Percentiles rank a stretch among this genome's conserved stretches.
phyloP scores from a whole-genome alignment of 2,113 vertebrate species.

The Irena cyanogastra region DNA sequence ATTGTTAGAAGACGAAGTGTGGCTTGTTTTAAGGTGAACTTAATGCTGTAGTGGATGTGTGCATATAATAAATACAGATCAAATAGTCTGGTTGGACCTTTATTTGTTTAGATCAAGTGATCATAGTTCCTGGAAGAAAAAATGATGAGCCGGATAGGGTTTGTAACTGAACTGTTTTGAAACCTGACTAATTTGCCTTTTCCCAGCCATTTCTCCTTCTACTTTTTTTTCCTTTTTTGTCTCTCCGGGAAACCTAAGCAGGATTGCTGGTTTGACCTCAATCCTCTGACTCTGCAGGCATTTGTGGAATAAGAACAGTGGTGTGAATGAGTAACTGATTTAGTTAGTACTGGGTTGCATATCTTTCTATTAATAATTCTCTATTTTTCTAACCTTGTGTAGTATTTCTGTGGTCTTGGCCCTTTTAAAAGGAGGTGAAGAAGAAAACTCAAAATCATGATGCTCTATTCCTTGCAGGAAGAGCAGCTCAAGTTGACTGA shows the following conservation, averaged over 20 bases:
- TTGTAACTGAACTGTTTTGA: neutral
- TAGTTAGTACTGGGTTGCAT: neutral
- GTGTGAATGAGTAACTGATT: neutral
- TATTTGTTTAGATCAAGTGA: neutral
- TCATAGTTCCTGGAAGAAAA: neutral
- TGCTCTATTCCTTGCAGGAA: neutral
- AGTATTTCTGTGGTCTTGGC: neutral
- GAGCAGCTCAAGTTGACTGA: neutral
- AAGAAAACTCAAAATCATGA: neutral
- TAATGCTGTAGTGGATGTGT: neutral
- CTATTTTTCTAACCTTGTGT: neutral
- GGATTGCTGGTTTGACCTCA: neutral
- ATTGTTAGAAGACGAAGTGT: neutral
- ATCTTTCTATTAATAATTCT: neutral
- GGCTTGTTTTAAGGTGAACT: neutral
- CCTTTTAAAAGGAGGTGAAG: neutral
- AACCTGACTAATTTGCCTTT: neutral
- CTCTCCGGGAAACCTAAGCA: neutral
- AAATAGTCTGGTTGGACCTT: neutral
- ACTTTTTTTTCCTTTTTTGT: neutral
- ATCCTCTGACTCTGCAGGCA: neutral
- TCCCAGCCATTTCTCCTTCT: neutral
- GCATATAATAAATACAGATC: neutral
- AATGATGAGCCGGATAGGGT: neutral
- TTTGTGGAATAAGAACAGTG: neutral